Evolutionary conservation across 2,113 vertebrate genomes (phyloP), one percentile per base, ranked within the genome.

Genomic region (Dolichallabes microphthalmus): DNA sequence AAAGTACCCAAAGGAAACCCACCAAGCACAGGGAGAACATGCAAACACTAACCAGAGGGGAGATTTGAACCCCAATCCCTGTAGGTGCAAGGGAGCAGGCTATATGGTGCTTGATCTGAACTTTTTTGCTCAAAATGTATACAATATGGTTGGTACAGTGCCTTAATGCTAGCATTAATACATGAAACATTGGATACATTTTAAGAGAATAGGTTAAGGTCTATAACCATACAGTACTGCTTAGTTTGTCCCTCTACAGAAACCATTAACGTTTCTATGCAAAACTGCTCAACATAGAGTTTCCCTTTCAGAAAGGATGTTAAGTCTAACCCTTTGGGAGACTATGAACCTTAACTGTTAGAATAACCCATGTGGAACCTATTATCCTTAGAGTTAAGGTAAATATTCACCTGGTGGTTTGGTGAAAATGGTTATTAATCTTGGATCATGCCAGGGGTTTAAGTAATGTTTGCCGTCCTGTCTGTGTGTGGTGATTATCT

Each of bases 351-450:
- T 25, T 53, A 76, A 45, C 69, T 73, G 25, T 39, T 10, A 30
- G 14, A 30, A 30, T 3, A 55, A 76, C n/a, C n/a, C 1, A 0
- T 52, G n/a, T 55, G 52, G 14, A 55, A 27, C 50, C 74, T 1
- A 12, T n/a, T 52, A 74, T 50, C 39, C 35, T 53, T 53, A 76
- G 15, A 76, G n/a, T 76, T 76, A 30, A 30, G 55, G 1, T 76
- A 15, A 76, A 30, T 76, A 55, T 76, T 13, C 53, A 76, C 53
- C 17, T 76, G 25, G n/a, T 74, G 19, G 32, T 35, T 58, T 35
- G 20, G 45, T 61, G 45, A 75, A 87, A 84, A 84, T 83, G 85
- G 58, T 82, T 53, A 79, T 89, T 85, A 85, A 82, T 87, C 79
- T 85, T 80, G 50, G 69, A 39, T 52, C 52, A 73, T 82, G 73